Evolutionary conservation across 30 jellyfish, hydroid and myxozoan genomes (phyloP).

Genomic region (Catostylus mosaicus): DNA sequence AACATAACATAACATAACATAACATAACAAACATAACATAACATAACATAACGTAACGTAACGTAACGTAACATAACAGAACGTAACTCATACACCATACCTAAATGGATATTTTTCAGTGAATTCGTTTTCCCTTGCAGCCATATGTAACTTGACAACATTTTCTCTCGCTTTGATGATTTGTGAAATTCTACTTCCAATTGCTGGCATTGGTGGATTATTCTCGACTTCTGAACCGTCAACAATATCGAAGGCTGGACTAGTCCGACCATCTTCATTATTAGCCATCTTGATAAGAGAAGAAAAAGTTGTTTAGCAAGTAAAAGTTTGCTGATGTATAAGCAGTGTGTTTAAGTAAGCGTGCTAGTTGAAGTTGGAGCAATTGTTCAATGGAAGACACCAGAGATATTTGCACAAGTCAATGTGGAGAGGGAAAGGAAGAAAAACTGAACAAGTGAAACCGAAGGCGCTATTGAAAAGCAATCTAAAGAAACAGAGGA

Average conservation of each 20-base stretch:
- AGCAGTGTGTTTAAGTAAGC: too few species aligned
- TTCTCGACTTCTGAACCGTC: conserved; percentile 75
- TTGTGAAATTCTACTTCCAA: conserved; percentile 61
- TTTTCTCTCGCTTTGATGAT: conserved; percentile 84
- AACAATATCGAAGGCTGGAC: conserved; percentile 82
- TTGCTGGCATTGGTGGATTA: conserved; percentile 28
- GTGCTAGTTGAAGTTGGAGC: too few species aligned
- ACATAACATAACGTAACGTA: too few species aligned
- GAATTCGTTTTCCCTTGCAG: conserved; percentile 90
- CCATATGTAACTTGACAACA: conserved; percentile 78
- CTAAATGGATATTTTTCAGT: conserved; percentile 84
- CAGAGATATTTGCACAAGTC: too few species aligned
- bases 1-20: too few species aligned
- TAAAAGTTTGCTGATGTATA: too few species aligned
- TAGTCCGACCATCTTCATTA: conserved; percentile 48
- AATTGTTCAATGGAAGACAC: too few species aligned
- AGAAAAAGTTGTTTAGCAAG: neutral
- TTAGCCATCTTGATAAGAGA: neutral
- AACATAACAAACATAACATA: too few species aligned
- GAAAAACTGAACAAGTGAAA: too few species aligned
- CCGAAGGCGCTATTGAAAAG: too few species aligned
- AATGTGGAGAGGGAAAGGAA: too few species aligned
- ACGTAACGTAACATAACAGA: neutral
- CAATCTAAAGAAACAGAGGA: too few species aligned
- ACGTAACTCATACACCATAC: conserved; percentile 30